A percentile compares a stretch with the other conserved stretches of the same genome.
These are phyloP conservation scores for Mesorhabditis sp. DNA, from an alignment of 2,888 invertebrate species.

Conservation along the genomic window DNA sequence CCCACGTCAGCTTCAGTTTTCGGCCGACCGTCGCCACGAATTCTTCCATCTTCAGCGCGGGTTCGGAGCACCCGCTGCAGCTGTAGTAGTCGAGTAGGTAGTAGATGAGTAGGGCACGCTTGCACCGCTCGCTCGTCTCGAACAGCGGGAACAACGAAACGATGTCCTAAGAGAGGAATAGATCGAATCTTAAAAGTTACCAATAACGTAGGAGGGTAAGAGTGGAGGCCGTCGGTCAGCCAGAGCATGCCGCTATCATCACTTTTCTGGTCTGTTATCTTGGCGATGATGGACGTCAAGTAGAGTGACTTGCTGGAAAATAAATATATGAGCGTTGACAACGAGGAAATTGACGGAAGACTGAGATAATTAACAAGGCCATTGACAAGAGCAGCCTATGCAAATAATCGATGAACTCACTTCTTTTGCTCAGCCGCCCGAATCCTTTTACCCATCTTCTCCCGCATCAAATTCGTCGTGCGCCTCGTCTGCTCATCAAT, in stretches of 20 bases:
- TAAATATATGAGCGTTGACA: too few relatives aligned
- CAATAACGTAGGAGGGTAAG: background rate
- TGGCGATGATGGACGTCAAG: too few relatives aligned
- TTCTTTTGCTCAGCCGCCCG: too few relatives aligned
- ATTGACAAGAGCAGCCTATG: too few relatives aligned
- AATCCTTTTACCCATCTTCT: too few relatives aligned
- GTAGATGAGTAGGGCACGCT: background rate
- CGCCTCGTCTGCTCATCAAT: background rate
- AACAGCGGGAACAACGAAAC: conserved; percentile 2
- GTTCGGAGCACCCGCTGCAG: background rate
- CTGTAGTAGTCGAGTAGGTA: conserved; percentile 6
- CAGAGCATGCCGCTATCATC: background rate
- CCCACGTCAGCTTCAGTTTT: background rate
- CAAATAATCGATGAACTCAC: too few relatives aligned
- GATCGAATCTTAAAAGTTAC: background rate
- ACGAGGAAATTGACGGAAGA: too few relatives aligned
- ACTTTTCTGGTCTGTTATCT: too few relatives aligned
- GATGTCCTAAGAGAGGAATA: background rate
- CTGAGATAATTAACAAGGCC: too few relatives aligned
- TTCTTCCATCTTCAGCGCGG: background rate
- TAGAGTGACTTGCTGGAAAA: too few relatives aligned
- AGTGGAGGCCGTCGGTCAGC: background rate
- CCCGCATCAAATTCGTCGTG: too few relatives aligned
- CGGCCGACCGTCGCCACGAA: background rate
- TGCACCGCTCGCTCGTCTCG: background rate